Base-by-base conservation (phyloP, 2,888 invertebrate species). In the Prionchulus punctatus region DNA sequence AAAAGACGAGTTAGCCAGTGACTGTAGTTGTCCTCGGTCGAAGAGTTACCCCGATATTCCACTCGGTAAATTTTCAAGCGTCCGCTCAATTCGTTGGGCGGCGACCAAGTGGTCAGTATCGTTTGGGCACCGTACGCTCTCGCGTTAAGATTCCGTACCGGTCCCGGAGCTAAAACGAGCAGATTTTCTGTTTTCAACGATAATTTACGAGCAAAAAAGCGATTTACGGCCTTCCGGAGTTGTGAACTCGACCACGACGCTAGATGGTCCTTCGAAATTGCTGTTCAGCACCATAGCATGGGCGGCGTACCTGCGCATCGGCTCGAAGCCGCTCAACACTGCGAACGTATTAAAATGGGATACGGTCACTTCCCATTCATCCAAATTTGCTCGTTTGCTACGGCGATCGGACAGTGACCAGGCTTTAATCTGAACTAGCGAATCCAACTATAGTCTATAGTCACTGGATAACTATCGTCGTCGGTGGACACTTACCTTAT, bases 81-180 rank as follows among this genome's bases (percentile, higher is more conserved):
- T 23, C 98, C 98, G 73, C 96, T 98, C 12, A 87, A 84, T 67
- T 87, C 83, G 43, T 83, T 79, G 0, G 98, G 98, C 66, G 83
- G 82, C 67, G 85, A 84, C 96, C 96, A 98, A 43, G 80, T 80
- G n/a, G 92, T 76, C 60, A 84, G 80, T 70, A 96, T 81, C 1
- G 89, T 88, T 1, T 86, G 86, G 0, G 88, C 85, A 2, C 91
- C 91, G 67, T 91, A 79, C 0, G 88, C 86, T 64, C 82, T 81
- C 0, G 85, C 91, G 66, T 85, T 84, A 62, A 92, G 78, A 1
- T 81, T 81, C 59, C 83, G 81, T 30, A 92, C 86, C 0, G 87
- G 83, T 2, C 89, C 89, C 0, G 91, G 91, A 54, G 82, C 82
- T 71, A 55, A 55, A 65, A 60, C 45, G 51, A 2, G n/a, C 12